These are phyloP conservation scores for Thaumatotibia leucotreta DNA, from an alignment of 1,140 invertebrate species.

Conservation along the genomic window DNA sequence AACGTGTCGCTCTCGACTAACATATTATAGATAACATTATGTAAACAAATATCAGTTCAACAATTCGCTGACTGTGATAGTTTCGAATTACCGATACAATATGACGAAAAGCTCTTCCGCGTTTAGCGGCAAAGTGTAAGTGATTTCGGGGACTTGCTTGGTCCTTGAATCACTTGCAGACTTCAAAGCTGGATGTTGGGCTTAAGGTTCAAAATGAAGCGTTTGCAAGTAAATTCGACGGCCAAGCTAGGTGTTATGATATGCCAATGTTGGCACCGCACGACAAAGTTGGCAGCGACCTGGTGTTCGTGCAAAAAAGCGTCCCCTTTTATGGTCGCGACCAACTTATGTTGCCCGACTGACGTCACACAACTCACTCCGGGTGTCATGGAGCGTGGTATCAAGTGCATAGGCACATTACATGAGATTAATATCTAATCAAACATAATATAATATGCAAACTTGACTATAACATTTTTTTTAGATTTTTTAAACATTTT, in stretches of 20 bases:
- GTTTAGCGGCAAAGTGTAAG: constrained; percentile 17
- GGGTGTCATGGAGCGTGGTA: constrained; percentile 46
- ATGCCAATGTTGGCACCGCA: neutral
- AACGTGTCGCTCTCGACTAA: constrained; percentile 51
- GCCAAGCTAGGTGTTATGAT: neutral
- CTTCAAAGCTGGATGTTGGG: neutral
- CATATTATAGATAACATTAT: constrained; percentile 15
- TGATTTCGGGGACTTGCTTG: constrained; percentile 2
- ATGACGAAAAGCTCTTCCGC: constrained; percentile 50
- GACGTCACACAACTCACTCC: constrained; percentile 20
- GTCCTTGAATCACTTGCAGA: constrained; percentile 6
- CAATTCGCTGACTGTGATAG: constrained; percentile 41
- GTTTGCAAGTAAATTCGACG: neutral
- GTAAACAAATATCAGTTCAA: constrained; percentile 2
- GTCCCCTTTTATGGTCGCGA: constrained; percentile 9
- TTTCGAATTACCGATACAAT: constrained; percentile 42
- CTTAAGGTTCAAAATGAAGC: neutral
- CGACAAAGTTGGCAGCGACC: neutral
- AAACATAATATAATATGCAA: constrained; percentile 74
- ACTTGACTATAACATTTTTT: constrained; percentile 61
- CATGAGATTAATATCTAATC: constrained; percentile 70
- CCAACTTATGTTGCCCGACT: neutral
- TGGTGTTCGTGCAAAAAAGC: constrained; percentile 25
- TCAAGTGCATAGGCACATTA: constrained; percentile 73
- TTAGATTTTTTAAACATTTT: constrained; percentile 54